These are phyloP conservation scores for Dryoscopus gambensis DNA, from an alignment of 2,113 vertebrate species.

Conservation along the genomic window DNA sequence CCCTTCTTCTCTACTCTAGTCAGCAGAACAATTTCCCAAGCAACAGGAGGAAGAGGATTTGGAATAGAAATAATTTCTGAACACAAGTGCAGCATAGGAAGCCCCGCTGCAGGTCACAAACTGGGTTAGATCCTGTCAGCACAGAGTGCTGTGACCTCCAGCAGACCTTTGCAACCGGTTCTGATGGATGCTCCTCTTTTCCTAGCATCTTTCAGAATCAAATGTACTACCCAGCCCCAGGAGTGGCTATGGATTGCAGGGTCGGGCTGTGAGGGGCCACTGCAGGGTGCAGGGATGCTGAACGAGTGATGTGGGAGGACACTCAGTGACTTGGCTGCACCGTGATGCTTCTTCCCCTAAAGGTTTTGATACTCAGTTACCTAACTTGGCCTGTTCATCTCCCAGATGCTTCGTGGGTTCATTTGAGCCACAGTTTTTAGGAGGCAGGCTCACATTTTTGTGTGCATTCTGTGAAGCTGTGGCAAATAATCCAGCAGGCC, in stretches of 20 bases:
- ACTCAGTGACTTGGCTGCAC: not conserved
- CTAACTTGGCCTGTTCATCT: not conserved
- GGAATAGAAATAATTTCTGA: not conserved
- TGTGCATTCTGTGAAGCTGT: not conserved
- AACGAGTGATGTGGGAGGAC: fast-evolving
- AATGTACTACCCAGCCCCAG: not conserved
- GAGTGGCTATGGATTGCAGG: not conserved
- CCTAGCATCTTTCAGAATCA: not conserved
- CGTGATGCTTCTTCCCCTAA: not conserved
- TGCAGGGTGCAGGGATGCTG: not conserved
- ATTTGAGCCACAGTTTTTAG: not conserved
- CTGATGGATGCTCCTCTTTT: not conserved
- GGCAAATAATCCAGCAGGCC: not conserved
- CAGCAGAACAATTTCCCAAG: not conserved
- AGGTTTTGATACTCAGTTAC: not conserved
- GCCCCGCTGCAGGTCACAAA: not conserved
- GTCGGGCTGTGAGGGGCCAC: not conserved
- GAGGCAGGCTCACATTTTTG: not conserved
- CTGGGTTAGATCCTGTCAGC: not conserved
- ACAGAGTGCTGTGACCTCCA: not conserved
- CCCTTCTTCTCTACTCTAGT: not conserved
- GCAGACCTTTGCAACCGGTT: not conserved
- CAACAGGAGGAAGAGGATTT: not conserved
- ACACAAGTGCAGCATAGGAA: fast-evolving
- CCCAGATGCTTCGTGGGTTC: not conserved